Base-by-base conservation (phyloP, 35 echinoderm and acorn worm genomes). In the Holothuria glaberrima region DNA sequence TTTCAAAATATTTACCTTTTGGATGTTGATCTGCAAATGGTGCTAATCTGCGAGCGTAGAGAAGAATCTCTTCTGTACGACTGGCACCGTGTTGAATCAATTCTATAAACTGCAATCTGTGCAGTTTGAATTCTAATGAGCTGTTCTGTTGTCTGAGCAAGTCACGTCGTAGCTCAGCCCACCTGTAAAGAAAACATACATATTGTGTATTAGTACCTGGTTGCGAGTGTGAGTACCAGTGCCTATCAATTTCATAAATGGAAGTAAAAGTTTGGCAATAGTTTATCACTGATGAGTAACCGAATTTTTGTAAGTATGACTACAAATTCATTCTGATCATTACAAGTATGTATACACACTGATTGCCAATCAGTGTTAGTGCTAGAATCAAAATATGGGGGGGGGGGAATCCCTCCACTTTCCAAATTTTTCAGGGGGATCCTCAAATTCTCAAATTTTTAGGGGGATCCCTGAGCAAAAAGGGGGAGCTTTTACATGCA, bases 51-150 rank as follows among this genome's bases (percentile, higher is more conserved):
- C 88, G 88, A 24, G 97, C 91, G 86, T 95, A 99, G 0, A 83
- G 9, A 13, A 99, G 91, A 10, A 88, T 91, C 62, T 99, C 93
- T 29, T 69, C 70, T 61, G 95, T 93, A 21, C 91, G 94, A 22
- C 76, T 88, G 26, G 91, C 30, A 38, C 97, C 97, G 20, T 71
- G 78, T 34, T 86, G 88, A 48, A 99, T 83, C 2, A 99, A 86
- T 75, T 99, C 97, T 63, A 99, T 99, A 74, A 99, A 99, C 62
- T 89, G 93, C 86, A 99, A 93, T 82, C 97, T 58, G 35, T 99
- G 97, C 9, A 99, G 46, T 79, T 93, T 95, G 71, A 99, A 99
- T 48, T 99, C 97, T 75, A 99, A 69, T 4, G 97, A 95, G 68
- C 93, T 95, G 33, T 91, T 90, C 75, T 95, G 93, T 62, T 91